These are phyloP conservation scores for Clusia tigrina DNA, from an alignment of 2,888 invertebrate species.

Conservation along the genomic window DNA sequence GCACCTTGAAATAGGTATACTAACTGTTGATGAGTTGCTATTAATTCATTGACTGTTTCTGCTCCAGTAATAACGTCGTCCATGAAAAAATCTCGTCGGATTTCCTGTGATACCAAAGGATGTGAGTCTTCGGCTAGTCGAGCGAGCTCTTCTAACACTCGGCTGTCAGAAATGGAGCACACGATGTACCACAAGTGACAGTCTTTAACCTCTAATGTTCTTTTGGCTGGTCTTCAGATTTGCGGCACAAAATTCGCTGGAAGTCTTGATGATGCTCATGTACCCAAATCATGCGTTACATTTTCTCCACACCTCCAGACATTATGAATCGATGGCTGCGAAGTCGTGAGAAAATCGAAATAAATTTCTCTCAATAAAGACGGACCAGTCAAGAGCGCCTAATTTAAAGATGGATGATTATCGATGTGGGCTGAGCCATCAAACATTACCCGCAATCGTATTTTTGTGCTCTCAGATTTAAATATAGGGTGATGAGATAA, in stretches of 20 bases:
- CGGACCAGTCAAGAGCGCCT: constrained; percentile 22
- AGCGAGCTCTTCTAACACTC: constrained; percentile 34
- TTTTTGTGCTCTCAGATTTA: constrained; percentile 26
- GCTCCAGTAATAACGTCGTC: constrained; percentile 39
- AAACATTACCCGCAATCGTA: constrained; percentile 29
- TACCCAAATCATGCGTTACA: constrained; percentile 28
- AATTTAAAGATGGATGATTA: constrained; percentile 22
- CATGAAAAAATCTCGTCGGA: constrained; percentile 37
- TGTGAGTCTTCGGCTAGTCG: background rate
- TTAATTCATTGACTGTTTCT: constrained; percentile 18
- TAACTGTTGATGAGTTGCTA: background rate
- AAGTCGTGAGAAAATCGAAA: constrained; percentile 25
- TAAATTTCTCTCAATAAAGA: constrained; percentile 26
- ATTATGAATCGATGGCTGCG: constrained; percentile 26
- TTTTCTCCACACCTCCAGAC: constrained; percentile 29
- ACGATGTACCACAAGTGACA: constrained; percentile 32
- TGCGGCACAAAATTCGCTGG: constrained; percentile 32
- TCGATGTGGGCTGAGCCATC: constrained; percentile 22
- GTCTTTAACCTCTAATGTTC: constrained; percentile 28
- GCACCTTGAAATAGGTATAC: background rate
- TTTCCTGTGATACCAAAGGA: constrained; percentile 27
- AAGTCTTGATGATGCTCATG: constrained; percentile 21
- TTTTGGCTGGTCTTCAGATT: constrained; percentile 10
- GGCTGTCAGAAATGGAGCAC: constrained; percentile 32
- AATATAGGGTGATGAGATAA: constrained; percentile 31